Evolutionary conservation across 1,140 invertebrate species (phyloP), one percentile per base, ranked within the genome.

Genomic region (Drosophila burlai): DNA sequence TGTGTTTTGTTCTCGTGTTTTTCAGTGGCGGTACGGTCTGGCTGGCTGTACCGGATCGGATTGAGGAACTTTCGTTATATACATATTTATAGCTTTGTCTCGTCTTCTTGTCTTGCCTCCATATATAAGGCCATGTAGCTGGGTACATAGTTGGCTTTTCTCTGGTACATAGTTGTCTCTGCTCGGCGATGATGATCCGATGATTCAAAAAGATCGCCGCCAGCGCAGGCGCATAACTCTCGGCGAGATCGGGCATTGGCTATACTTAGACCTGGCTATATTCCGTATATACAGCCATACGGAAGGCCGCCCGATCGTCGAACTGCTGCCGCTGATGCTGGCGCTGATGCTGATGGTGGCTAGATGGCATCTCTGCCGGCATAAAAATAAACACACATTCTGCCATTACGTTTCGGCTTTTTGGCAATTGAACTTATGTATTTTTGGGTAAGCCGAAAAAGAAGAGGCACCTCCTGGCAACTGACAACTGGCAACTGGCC

Each of bases 81-180:
- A 87, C 74, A 87, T 87, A 87, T 87, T 89, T 84, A 89, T 87
- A 87, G 84, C 84, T 89, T 84, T 89, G 84, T 89, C 81, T 90
- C 81, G 66, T 84, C 84, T 84, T 89, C 83, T 89, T 80, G 71
- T 63, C 83, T 83, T 87, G 83, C 83, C 65, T 66, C 61, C 73
- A 43, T 66, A 65, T 52, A 58, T 49, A 57, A 29, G 36, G 24
- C n/a, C 71, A 71, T 72, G 78, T 82, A 72, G 80, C 69, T 61
- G 68, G 78, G 72, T 77, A 77, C 34, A 86, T 83, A 75, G 66
- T 62, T 65, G 55, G 61, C 49, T 82, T 73, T 72, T 61, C 67
- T 69, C 47, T 65, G 63, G 46, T 72, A 24, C 46, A 57, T 57
- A 57, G 66, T 67, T 69, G 69, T 50, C 67, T 73, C 68, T 71